phyloP scores from a whole-genome alignment of 2,797 vertebrate genomes.

The Champsocephalus gunnari region DNA sequence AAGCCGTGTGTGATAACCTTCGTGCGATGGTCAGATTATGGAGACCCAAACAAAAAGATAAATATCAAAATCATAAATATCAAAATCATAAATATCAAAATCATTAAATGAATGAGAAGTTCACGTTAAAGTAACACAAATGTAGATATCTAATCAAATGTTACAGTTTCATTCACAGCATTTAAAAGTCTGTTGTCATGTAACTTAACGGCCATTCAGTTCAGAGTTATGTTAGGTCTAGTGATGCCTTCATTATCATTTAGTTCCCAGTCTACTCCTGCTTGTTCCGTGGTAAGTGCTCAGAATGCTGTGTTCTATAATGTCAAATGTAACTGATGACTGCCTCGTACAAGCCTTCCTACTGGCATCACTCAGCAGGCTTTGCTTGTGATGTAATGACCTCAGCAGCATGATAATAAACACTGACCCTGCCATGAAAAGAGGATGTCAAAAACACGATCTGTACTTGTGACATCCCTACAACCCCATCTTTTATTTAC shows the following conservation, averaged over 20 bases:
- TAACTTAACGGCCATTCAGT: neutral
- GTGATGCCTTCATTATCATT: neutral
- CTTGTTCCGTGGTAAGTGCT: neutral
- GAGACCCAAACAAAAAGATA: neutral
- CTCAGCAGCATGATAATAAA: conserved; percentile 62
- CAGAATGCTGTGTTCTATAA: neutral
- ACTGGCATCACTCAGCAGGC: conserved; percentile 39
- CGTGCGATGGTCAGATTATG: neutral
- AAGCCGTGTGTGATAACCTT: neutral
- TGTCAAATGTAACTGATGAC: conserved; percentile 7
- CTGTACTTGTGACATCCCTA: conserved; percentile 25
- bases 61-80: neutral
- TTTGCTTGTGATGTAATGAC: conserved; percentile 50
- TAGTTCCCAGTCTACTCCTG: neutral
- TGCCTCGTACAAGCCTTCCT: conserved; percentile 1
- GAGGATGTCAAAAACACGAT: conserved; percentile 39
- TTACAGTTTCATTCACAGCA: neutral
- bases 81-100: neutral
- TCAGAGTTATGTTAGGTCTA: neutral
- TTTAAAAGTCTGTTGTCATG: neutral
- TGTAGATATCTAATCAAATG: neutral
- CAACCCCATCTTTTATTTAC: conserved; percentile 45
- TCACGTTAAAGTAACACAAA: neutral
- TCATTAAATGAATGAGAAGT: neutral
- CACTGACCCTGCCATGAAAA: conserved; percentile 29